Evolutionary conservation across 2,888 invertebrate genomes (phyloP).

Genomic region (Myopa tessellatipennis): DNA sequence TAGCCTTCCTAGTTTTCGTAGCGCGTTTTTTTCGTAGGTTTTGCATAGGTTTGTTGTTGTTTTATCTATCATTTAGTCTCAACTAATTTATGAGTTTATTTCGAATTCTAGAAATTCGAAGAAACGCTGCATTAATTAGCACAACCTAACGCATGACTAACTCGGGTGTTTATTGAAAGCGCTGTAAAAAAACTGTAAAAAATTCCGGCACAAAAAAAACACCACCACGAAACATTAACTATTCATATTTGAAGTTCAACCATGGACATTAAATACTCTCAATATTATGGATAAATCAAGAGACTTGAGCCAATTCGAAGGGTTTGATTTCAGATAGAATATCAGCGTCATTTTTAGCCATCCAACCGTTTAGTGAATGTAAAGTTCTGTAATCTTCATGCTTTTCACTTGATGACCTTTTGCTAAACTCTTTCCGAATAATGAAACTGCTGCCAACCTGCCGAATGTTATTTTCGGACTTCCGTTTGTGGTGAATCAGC

Average conservation of each 20-base stretch:
- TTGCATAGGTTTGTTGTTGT: neutral
- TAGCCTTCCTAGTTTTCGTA: slow-evolving; percentile 2
- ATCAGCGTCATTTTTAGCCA: no score
- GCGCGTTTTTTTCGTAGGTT: neutral
- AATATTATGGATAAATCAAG: no score
- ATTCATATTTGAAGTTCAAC: neutral
- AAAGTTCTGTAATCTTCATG: no score
- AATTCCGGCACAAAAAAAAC: neutral
- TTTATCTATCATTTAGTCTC: neutral
- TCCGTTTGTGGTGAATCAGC: neutral
- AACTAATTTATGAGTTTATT: slow-evolving; percentile 10
- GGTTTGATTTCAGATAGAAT: no score
- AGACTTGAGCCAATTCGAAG: no score
- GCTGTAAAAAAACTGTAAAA: neutral
- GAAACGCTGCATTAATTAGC: neutral
- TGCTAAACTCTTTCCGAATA: neutral
- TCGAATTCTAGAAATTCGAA: neutral
- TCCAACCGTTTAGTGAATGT: no score
- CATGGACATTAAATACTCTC: no score
- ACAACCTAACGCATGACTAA: slow-evolving; percentile 41
- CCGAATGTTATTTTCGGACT: slow-evolving; percentile 6
- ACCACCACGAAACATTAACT: neutral
- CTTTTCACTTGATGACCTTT: no score
- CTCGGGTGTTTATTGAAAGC: slow-evolving; percentile 27
- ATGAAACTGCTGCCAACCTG: neutral